Conservation (phyloP, 2,888 invertebrate genomes). For the Pristionchus mayeri region DNA sequence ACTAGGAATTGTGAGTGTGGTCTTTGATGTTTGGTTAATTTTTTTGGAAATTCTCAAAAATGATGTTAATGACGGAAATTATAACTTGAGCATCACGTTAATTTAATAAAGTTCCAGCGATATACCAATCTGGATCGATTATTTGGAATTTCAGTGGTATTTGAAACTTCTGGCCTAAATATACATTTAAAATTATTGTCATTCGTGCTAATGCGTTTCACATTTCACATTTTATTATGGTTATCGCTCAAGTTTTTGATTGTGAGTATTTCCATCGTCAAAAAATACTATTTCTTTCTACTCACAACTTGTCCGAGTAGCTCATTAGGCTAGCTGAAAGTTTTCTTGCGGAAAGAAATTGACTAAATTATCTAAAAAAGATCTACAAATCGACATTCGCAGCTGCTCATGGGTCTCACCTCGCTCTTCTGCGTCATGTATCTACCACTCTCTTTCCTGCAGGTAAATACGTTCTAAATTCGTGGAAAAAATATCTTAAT, state of each 20-base stretch:
- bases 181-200: not conserved
- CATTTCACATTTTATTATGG: not conserved
- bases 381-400: too few species aligned
- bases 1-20: constrained; percentile 57
- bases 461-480: not conserved
- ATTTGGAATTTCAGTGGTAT: not conserved
- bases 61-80: not conserved
- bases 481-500: too few species aligned
- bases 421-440: constrained; percentile 64
- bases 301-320: too few species aligned
- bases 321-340: too few species aligned
- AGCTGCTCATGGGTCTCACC: constrained; percentile 65
- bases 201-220: too few species aligned
- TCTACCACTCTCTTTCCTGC: constrained; percentile 63
- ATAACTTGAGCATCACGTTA: not conserved
- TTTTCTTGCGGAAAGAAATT: too few species aligned
- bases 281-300: too few species aligned
- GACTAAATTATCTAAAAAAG: too few species aligned
- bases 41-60: not conserved
- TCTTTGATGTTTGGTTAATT: not conserved
- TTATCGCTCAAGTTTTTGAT: too few species aligned
- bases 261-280: too few species aligned
- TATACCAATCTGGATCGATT: not conserved
- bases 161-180: not conserved
- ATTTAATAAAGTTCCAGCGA: not conserved